Percentiles rank a stretch among this genome's conserved stretches.
These are phyloP conservation scores for Larimichthys crocea DNA, from an alignment of 2,113 vertebrate species.

Conservation along the genomic window DNA sequence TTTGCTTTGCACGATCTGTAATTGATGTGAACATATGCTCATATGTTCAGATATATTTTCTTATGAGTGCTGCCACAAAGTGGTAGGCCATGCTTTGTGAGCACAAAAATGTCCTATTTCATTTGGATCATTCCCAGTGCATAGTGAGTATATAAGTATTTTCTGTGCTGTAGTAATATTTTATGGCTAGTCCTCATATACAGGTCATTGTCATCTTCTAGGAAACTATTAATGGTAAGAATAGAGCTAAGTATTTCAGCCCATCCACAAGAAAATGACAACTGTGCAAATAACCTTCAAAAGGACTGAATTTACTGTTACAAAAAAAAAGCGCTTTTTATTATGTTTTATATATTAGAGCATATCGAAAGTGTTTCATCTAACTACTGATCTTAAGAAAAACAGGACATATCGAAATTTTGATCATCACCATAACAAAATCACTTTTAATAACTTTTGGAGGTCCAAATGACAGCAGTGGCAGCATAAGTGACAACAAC, in stretches of 20 bases:
- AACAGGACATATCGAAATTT: constrained; percentile 49
- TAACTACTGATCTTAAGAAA: constrained; percentile 15
- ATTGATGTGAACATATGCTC: constrained; percentile 76
- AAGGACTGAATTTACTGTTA: constrained; percentile 9
- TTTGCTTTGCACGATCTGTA: constrained; percentile 69
- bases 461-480: constrained; percentile 38
- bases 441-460: constrained; percentile 47
- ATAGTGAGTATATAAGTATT: constrained; percentile 6
- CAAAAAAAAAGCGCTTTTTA: not conserved
- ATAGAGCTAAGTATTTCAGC: constrained; percentile 53
- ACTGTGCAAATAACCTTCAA: constrained; percentile 35
- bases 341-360: constrained; percentile 22
- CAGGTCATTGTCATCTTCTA: constrained; percentile 37
- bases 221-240: constrained; percentile 43
- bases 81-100: constrained; percentile 56
- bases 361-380: constrained; percentile 27
- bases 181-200: constrained; percentile 19
- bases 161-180: constrained; percentile 23
- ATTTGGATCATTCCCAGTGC: constrained; percentile 50
- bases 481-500: constrained; percentile 39
- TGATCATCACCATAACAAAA: constrained; percentile 41
- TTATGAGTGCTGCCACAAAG: constrained; percentile 59
- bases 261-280: constrained; percentile 27
- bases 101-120: constrained; percentile 48
- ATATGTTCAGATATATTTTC: constrained; percentile 71